Evolutionary conservation across 2,113 vertebrate genomes (phyloP).

Genomic region (Passer montanus): DNA sequence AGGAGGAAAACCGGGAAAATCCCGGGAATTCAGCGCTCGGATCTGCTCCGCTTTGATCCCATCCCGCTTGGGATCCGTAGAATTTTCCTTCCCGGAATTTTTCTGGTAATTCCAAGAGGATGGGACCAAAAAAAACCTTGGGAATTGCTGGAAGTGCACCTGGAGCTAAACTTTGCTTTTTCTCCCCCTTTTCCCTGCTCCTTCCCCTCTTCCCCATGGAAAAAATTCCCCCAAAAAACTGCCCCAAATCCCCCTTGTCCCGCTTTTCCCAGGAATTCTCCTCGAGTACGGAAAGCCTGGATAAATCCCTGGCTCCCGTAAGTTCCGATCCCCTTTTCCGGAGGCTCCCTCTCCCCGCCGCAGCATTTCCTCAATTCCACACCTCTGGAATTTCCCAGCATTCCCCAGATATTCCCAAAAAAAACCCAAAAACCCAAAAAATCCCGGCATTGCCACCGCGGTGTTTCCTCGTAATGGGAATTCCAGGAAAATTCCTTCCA

Average conservation of each 20-base stretch:
- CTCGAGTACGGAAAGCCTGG: conserved; percentile 89
- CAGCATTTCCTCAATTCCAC: conserved; percentile 79
- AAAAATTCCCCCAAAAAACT: background rate
- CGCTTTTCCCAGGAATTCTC: conserved; percentile 86
- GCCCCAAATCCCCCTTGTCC: conserved; percentile 13
- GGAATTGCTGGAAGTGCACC: background rate
- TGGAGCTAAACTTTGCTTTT: conserved; percentile 77
- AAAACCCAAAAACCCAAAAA: background rate
- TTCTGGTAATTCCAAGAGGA: background rate
- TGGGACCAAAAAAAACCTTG: background rate
- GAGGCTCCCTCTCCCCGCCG: conserved; percentile 55
- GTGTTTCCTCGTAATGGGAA: background rate
- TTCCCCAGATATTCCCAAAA: background rate
- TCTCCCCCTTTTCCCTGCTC: conserved; percentile 58
- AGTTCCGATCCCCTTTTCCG: conserved; percentile 70
- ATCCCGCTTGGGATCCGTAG: background rate
- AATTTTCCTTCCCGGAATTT: too few relatives aligned
- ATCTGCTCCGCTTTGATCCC: background rate
- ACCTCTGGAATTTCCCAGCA: background rate
- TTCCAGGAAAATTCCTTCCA: background rate
- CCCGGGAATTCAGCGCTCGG: background rate
- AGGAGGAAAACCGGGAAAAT: background rate
- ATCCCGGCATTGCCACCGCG: accelerated
- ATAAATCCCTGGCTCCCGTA: conserved; percentile 85
- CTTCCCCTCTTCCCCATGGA: conserved; percentile 29